Base-by-base conservation (phyloP, 2,797 vertebrate genomes). In the Tragelaphus eurycerus region DNA sequence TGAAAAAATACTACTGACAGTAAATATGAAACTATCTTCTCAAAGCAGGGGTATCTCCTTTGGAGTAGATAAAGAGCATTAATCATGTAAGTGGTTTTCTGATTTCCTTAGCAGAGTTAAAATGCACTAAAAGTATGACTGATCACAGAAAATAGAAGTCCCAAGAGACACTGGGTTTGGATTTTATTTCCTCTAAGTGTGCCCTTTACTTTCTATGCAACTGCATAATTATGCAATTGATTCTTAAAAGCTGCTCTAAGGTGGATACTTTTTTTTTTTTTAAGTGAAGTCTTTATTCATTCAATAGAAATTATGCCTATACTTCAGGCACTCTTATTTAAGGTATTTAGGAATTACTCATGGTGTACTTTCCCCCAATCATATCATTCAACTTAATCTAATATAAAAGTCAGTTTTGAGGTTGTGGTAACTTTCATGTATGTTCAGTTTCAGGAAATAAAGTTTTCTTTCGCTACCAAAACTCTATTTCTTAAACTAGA, bases 101-200 rank as follows among this genome's bases (percentile, higher is more conserved):
- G 62, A 83, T 82, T 81, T 82, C 82, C n/a, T 76, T 76, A n/a
- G 38, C 14, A 83, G 67, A 85, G 93, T 90, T 96, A 88, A 96
- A 92, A 93, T 55, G 74, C 93, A 97, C 92, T 92, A n/a, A 50
- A 84, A 86, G 52, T 86, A 84, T 90, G 85, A 84, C 43, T 57
- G 46, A 64, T 60, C 60, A 81, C 27, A 86, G 87, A 96, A 82
- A 95, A 82, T 1, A 64, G 60, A 87, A 89, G 29, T 96, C 87
- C 76, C 96, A 59, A 17, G 96, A 92, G 92, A 92, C 78, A 89
- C 34, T 54, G 4, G 57, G 12, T 46, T 86, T 86, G 71, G 85
- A 67, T 89, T 95, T 92, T 29, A 88, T 95, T 92, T 96, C 90
- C 79, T 93, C 25, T 90, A 93, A 93, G 74, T 81, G 57, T 27